These are phyloP conservation scores for Plumapathes pennacea DNA, from an alignment of 92 coral and sea anemone species.

Conservation along the genomic window DNA sequence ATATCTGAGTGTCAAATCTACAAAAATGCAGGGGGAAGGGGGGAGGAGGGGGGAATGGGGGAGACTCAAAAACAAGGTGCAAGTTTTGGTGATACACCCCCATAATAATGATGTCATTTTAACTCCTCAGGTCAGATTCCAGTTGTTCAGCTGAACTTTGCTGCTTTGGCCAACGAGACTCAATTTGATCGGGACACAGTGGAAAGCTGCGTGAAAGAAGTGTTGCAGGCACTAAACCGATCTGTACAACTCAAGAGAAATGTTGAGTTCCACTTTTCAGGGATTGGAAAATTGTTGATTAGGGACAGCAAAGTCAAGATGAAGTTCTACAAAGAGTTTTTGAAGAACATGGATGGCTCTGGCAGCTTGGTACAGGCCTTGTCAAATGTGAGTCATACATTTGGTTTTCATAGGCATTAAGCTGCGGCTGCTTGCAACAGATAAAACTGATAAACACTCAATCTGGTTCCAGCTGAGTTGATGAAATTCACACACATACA, in stretches of 20 bases:
- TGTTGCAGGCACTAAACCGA: constrained; percentile 87
- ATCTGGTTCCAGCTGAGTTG: no score
- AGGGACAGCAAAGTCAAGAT: constrained; percentile 94
- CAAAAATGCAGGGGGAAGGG: no score
- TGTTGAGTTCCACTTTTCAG: constrained; percentile 94
- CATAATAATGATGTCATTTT: no score
- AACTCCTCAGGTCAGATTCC: constrained; percentile 87
- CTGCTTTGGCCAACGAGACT: constrained; percentile 80
- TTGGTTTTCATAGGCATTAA: background rate
- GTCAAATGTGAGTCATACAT: constrained; percentile 71
- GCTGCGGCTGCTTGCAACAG: no score
- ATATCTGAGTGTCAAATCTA: no score
- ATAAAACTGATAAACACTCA: no score
- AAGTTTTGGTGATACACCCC: no score
- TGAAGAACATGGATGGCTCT: constrained; percentile 91
- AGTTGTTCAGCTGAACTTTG: constrained; percentile 85
- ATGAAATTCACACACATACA: no score
- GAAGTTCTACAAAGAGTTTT: constrained; percentile 95
- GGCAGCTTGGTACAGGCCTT: constrained; percentile 88
- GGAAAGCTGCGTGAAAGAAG: constrained; percentile 96
- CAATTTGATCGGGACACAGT: constrained; percentile 93
- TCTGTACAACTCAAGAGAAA: constrained; percentile 90
- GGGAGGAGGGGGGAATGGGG: no score
- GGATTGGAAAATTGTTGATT: constrained; percentile 90
- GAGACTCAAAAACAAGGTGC: constrained; percentile 3